Base-by-base conservation (phyloP, 2,888 invertebrate species). In the Halictus ligatus region DNA sequence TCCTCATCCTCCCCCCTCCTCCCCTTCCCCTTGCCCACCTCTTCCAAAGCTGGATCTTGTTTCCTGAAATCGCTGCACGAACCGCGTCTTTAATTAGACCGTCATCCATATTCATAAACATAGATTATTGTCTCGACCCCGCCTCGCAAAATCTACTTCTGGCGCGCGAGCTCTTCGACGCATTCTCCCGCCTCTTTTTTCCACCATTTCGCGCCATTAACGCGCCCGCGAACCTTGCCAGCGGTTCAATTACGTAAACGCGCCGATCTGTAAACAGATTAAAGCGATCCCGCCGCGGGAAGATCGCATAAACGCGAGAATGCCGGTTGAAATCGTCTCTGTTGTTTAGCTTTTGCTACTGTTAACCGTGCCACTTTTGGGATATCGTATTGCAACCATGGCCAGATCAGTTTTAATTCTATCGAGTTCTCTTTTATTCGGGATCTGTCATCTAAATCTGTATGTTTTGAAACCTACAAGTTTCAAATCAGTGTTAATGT, bases 91-190 rank as follows among this genome's bases (percentile, higher is more conserved):
- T 78, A 85, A 87, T 86, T 80, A 86, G 78, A 54, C 1, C 78
- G 75, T 67, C 86, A 74, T 86, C 64, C 87, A 83, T 86, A 86
- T 87, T 80, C 81, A 81, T 87, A 86, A 87, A 83, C 69, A 80
- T 83, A 81, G 86, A 87, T 83, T 87, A 86, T 64, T 74, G 67
- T 79, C 75, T 69, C 60, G 54, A 43, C 25, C 71, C 25, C 25
- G 7, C 72, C 25, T 72, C 21, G 15, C 13, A 72, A 46, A 54
- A 73, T 71, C 46, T 43, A 48, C 46, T 54, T 67, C 60, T 50
- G 69, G 29, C 12, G 43, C 25, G 21, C 58, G 71, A 71, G 13
- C n/a, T 29, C 25, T 73, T 18, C 29, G 25, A 25, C 21, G 21
- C 35, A 10, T 4, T 35, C 40, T 40, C 10, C 7, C 35, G 0